Conservation (phyloP, 2,888 invertebrate species). For the Macrophya alboannulata region DNA sequence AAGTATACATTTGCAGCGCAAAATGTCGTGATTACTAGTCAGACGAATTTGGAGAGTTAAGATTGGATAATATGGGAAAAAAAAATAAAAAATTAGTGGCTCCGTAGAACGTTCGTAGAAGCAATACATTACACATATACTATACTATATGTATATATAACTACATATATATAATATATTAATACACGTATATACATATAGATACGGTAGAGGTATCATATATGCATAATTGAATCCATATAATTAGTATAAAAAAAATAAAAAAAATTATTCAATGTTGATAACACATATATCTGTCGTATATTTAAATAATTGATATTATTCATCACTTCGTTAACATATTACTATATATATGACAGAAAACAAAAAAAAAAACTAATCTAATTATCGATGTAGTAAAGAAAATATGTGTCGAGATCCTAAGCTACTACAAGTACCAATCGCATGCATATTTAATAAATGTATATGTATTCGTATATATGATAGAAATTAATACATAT, state of each 20-base stretch:
- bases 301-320: constrained; percentile 21
- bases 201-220: constrained; percentile 58
- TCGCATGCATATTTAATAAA: constrained; percentile 40
- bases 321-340: background rate
- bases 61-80: constrained; percentile 57
- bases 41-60: constrained; percentile 49
- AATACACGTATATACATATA: constrained; percentile 56
- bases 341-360: background rate
- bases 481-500: background rate
- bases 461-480: background rate
- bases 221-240: constrained; percentile 41
- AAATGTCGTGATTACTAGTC: constrained; percentile 44
- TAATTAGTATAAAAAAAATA: constrained; percentile 55
- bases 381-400: background rate
- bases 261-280: constrained; percentile 52
- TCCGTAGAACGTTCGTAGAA: constrained; percentile 69
- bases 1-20: constrained; percentile 47
- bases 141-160: constrained; percentile 51
- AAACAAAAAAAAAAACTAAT: background rate
- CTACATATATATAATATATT: constrained; percentile 54
- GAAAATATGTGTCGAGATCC: constrained; percentile 67
- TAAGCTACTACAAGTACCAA: constrained; percentile 71
- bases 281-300: constrained; percentile 58
- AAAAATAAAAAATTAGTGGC: constrained; percentile 53
- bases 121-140: constrained; percentile 66